Conservation (phyloP, 2,797 vertebrate species). For the Lithobates pipiens region DNA sequence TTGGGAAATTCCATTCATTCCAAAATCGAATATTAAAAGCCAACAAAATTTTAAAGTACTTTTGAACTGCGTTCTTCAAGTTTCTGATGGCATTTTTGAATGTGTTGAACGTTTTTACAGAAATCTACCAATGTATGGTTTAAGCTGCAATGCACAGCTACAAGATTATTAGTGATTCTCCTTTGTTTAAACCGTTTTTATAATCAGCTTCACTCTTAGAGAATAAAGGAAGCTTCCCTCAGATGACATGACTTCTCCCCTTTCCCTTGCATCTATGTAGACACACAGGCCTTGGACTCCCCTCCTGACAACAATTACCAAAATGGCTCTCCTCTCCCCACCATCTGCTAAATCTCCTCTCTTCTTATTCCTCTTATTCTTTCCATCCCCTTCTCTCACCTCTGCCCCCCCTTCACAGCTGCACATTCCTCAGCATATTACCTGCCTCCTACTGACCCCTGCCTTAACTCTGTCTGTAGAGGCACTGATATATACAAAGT, state of each 20-base stretch:
- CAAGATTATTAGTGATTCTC: no score
- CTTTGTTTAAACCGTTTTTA: no score
- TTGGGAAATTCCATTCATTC: no score
- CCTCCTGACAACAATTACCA: conserved; percentile 28
- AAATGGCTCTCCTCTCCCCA: conserved; percentile 5
- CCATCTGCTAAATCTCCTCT: conserved; percentile 58
- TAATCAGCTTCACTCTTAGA: no score
- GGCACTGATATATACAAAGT: conserved; percentile 20
- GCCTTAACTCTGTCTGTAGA: conserved; percentile 48
- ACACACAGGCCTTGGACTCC: conserved; percentile 18
- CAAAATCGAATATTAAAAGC: no score
- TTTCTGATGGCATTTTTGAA: no score
- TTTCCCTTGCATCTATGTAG: neutral
- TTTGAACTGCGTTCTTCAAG: no score
- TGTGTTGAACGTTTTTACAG: no score
- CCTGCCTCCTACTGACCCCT: conserved; percentile 57
- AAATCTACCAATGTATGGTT: no score
- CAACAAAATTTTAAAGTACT: no score
- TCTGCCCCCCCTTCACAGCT: conserved; percentile 35
- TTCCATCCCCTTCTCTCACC: conserved; percentile 55
- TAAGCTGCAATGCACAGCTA: no score
- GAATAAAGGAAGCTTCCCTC: neutral
- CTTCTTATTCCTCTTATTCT: conserved; percentile 31
- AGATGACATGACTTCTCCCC: conserved; percentile 8
- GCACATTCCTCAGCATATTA: conserved; percentile 61